These are phyloP conservation scores for Tokudaia muenninki DNA, from an alignment of 2,797 vertebrate species.

Conservation along the genomic window DNA sequence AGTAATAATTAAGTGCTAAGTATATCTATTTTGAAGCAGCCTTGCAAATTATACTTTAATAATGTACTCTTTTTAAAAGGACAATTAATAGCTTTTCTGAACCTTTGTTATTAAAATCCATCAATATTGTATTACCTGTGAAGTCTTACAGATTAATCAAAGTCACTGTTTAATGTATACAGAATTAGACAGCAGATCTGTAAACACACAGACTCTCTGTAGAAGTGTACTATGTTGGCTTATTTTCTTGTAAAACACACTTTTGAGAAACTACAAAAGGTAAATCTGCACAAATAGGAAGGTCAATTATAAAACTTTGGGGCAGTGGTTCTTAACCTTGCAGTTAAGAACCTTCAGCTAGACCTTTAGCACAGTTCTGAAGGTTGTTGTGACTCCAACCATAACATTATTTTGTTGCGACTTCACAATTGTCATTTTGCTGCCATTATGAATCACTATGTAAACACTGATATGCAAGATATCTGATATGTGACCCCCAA, in stretches of 20 bases:
- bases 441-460: background rate
- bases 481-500: background rate
- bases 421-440: background rate
- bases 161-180: background rate
- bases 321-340: background rate
- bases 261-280: background rate
- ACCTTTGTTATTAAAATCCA: background rate
- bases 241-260: slow-evolving; percentile 43
- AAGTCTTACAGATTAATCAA: background rate
- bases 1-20: background rate
- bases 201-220: background rate
- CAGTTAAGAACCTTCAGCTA: background rate
- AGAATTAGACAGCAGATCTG: background rate
- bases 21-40: slow-evolving; percentile 1
- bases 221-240: background rate
- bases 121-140: background rate
- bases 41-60: slow-evolving; percentile 17
- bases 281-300: slow-evolving; percentile 28
- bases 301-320: slow-evolving; percentile 29
- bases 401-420: background rate
- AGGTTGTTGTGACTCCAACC: background rate
- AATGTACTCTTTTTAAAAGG: background rate
- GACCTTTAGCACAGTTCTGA: background rate
- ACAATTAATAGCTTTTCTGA: background rate
- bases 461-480: background rate